Evolutionary conservation across 2,113 vertebrate species (phyloP).

Genomic region (Mesoclemmys tuberculata): DNA sequence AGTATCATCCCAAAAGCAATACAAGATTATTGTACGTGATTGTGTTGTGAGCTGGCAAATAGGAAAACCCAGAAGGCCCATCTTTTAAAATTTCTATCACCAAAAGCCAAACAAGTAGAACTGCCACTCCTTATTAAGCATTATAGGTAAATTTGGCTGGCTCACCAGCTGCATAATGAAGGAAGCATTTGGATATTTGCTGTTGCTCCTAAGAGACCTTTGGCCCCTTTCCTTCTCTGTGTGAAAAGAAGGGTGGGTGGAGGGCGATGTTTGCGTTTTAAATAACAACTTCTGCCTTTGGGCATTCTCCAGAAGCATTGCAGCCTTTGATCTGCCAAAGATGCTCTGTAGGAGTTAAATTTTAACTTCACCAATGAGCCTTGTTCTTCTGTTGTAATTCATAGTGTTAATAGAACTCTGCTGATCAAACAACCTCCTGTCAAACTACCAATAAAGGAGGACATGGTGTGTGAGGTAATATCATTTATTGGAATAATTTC

Average conservation of each 20-base stretch:
- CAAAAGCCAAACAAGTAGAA: not conserved
- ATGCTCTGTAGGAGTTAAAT: constrained; percentile 34
- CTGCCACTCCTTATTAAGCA: not conserved
- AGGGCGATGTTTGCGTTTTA: not conserved
- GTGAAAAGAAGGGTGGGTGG: not conserved
- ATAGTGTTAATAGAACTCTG: not conserved
- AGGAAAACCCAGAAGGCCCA: not conserved
- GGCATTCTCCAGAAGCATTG: not conserved
- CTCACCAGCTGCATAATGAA: not conserved
- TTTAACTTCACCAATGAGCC: constrained; percentile 1
- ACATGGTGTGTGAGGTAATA: not conserved
- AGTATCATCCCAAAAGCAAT: not conserved
- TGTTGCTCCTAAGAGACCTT: not conserved
- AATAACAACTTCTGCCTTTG: not conserved
- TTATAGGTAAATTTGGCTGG: not conserved
- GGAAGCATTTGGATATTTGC: not conserved
- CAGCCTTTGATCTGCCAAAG: constrained; percentile 12
- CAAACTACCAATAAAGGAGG: not conserved
- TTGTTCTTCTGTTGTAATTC: not conserved
- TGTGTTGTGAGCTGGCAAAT: not conserved
- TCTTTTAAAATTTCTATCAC: constrained; percentile 11
- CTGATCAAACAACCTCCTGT: not conserved
- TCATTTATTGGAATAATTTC: not conserved
- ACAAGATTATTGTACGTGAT: not conserved
- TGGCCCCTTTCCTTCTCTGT: not conserved